Percentiles rank a stretch among this genome's conserved stretches.
Evolutionary conservation across 2,113 vertebrate species (phyloP).

Genomic region (Bostrychus sinensis): DNA sequence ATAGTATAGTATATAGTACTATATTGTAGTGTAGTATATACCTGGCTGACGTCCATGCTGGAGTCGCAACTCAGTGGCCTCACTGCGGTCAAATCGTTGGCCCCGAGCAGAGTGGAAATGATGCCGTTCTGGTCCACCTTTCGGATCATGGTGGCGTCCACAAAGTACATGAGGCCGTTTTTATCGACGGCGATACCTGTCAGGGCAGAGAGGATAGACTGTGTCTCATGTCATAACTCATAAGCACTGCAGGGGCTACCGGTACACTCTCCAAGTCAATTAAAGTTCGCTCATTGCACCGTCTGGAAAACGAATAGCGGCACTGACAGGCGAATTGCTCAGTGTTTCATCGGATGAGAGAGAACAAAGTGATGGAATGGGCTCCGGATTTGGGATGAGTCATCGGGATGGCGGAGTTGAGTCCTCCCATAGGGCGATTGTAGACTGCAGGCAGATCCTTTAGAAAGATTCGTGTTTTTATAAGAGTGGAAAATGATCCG

Average conservation of each 20-base stretch:
- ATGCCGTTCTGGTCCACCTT: conserved; percentile 99
- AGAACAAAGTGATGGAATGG: conserved; percentile 51
- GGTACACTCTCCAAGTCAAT: conserved; percentile 60
- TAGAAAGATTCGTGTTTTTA: conserved; percentile 15
- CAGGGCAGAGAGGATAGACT: conserved; percentile 32
- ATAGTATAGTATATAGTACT: no score
- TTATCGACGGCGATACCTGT: conserved; percentile 98
- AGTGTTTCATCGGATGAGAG: conserved; percentile 50
- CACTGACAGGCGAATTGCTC: conserved; percentile 57
- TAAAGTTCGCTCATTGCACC: conserved; percentile 50
- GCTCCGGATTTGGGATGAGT: conserved; percentile 64
- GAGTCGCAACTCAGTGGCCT: conserved; percentile 87
- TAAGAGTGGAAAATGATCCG: conserved; percentile 18
- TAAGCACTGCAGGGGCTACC: conserved; percentile 7
- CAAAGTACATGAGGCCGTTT: conserved; percentile 98
- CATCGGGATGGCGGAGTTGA: conserved; percentile 43
- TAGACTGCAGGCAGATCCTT: conserved; percentile 37
- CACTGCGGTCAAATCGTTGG: conserved; percentile 95
- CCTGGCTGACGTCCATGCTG: conserved; percentile 99
- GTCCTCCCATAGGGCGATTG: conserved; percentile 44
- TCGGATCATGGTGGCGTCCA: conserved; percentile 98
- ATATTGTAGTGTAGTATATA: no score
- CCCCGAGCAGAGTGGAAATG: conserved; percentile 97
- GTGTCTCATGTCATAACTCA: conserved; percentile 53
- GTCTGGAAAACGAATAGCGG: conserved; percentile 46